Evolutionary conservation across 2,113 vertebrate species (phyloP).

Genomic region (Camelus dromedarius): DNA sequence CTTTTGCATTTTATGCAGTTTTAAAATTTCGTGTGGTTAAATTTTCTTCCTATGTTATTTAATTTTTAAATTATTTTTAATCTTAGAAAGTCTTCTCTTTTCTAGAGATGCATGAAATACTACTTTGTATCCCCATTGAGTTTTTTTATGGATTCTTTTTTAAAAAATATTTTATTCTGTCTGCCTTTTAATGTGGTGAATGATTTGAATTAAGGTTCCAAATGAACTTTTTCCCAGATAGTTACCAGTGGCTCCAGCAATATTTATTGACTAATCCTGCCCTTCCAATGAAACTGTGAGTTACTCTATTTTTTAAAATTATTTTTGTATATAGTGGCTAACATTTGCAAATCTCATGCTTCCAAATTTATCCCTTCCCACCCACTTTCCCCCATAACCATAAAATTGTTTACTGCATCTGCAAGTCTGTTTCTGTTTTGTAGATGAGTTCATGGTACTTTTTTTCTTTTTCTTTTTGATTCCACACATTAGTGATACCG

Average conservation of each 20-base stretch:
- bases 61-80: conserved; percentile 25
- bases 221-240: background rate
- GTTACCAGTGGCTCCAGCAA: background rate
- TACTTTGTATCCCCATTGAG: background rate
- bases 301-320: background rate
- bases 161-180: background rate
- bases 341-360: too few relatives aligned
- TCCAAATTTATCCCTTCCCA: too few relatives aligned
- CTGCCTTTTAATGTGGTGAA: background rate
- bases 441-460: too few relatives aligned
- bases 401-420: too few relatives aligned
- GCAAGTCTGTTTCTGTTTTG: too few relatives aligned
- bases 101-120: background rate
- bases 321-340: too few relatives aligned
- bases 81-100: conserved; percentile 20
- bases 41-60: conserved; percentile 1
- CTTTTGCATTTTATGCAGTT: background rate
- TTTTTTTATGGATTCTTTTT: background rate
- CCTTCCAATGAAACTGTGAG: background rate
- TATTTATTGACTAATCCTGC: background rate
- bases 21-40: background rate
- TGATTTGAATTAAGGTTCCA: background rate
- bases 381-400: too few relatives aligned
- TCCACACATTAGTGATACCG: too few relatives aligned
- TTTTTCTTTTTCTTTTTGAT: too few relatives aligned